Base-by-base conservation (phyloP, 2,888 invertebrate species). In the Nomada fucata region DNA sequence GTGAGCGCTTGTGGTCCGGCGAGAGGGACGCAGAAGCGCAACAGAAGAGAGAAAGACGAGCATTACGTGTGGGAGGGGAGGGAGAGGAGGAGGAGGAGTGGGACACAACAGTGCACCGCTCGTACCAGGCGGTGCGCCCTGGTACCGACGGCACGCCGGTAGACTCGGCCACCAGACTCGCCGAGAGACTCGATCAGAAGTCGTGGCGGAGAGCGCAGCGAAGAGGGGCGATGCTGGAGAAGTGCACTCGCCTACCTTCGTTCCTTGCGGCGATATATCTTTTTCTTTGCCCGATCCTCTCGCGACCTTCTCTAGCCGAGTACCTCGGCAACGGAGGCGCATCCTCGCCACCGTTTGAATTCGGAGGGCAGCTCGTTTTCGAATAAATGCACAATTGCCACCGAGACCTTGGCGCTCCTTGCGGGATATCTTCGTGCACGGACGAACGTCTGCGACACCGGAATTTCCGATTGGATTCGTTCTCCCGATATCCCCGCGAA, bases 41-140 rank as follows among this genome's bases (percentile, higher is more conserved):
- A 42, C 50, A 63, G 47, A 52, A 59, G 5, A 59, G 50, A 72
- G 26, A 36, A 63, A 82, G 77, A 75, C 71, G 75, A 20, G 55
- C 44, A 76, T 72, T 73, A 79, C 63, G 55, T 55, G 71, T 36
- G 64, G 77, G 60, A 26, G 50, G 42, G 79, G 76, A n/a, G 23
- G 23, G 23, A 1, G 23, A 23, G 23, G 23, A 23, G 23, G 23
- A 23, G 74, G 75, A 64, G 71, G 77, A 70, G 84, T 67, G n/a
- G 63, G 63, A 53, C 76, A 36, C 36, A 36, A 7, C 36, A 90
- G 90, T 91, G 91, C 91, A 90, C 81, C 82, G 87, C 75, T 90
- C 91, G 92, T 93, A 91, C 93, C 92, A 92, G 93, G 92, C 92
- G 86, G 92, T 88, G 91, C 91, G 88, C 91, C 89, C 92, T 93